Conservation (phyloP, 2,113 vertebrate genomes). For the Ornithorhynchus anatinus region DNA sequence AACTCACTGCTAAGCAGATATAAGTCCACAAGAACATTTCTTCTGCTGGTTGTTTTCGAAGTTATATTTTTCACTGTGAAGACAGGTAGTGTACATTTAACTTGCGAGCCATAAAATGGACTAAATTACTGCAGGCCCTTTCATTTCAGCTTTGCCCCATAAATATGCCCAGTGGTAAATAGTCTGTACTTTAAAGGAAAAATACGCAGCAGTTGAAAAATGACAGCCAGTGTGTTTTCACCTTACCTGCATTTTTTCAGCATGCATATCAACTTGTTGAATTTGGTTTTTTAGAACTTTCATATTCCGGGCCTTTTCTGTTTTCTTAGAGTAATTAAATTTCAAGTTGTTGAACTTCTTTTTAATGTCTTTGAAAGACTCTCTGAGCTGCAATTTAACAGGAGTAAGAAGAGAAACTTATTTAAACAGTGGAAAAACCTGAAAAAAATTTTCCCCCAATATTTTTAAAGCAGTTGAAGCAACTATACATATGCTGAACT, state of each 20-base stretch:
- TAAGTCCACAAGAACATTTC: neutral
- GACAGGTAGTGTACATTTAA: too few species aligned
- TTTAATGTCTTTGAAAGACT: slow-evolving; percentile 87
- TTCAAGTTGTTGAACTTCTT: slow-evolving; percentile 91
- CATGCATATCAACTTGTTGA: slow-evolving; percentile 80
- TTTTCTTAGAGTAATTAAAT: slow-evolving; percentile 86
- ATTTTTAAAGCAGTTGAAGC: too few species aligned
- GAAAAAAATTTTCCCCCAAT: too few species aligned
- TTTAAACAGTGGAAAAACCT: too few species aligned
- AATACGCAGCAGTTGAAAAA: neutral
- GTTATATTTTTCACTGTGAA: too few species aligned
- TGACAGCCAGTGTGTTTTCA: neutral
- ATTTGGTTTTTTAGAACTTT: slow-evolving; percentile 83
- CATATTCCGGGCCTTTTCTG: slow-evolving; percentile 80
- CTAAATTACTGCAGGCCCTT: neutral
- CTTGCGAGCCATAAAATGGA: neutral
- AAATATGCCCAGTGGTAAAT: neutral
- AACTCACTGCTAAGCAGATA: neutral
- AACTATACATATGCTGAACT: too few species aligned
- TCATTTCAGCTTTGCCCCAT: neutral
- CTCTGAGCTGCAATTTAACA: slow-evolving; percentile 73
- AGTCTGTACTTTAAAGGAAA: neutral
- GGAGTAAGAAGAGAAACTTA: slow-evolving; percentile 23
- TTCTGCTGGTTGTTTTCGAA: too few species aligned
- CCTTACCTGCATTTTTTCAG: slow-evolving; percentile 82